Conservation (phyloP, 2,888 invertebrate species). For the Drosophila subquinaria region DNA sequence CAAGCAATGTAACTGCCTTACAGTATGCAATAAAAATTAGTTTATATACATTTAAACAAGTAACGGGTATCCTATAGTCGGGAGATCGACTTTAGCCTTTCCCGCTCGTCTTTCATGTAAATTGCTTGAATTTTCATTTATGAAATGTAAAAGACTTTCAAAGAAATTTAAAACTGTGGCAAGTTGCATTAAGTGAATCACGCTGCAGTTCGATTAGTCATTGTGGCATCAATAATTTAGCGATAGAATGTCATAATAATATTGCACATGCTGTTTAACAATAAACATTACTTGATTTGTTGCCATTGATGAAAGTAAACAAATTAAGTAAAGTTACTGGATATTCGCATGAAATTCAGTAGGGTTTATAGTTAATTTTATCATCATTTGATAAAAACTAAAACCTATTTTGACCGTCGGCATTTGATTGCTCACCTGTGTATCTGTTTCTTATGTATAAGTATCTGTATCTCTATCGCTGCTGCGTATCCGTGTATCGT, state of each 20-base stretch:
- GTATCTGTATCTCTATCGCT: conserved; percentile 37
- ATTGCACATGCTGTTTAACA: not conserved
- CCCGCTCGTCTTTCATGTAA: not conserved
- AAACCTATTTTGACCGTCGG: conserved; percentile 51
- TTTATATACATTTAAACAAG: no score
- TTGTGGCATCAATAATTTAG: not conserved
- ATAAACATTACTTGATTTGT: not conserved
- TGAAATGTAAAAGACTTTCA: not conserved
- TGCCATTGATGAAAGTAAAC: not conserved
- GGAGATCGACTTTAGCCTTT: no score
- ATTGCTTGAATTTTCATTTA: not conserved
- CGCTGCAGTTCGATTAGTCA: conserved; percentile 6
- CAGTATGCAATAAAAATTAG: no score
- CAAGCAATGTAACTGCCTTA: no score
- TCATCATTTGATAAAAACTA: not conserved
- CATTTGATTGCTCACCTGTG: conserved; percentile 59
- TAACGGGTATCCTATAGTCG: no score
- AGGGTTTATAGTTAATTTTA: not conserved
- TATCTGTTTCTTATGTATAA: conserved; percentile 30
- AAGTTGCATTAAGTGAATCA: conserved; percentile 12
- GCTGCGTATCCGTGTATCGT: conserved; percentile 59
- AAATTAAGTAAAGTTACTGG: conserved; percentile 5
- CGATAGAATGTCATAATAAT: conserved; percentile 7
- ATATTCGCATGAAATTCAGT: not conserved
- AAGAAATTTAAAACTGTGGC: not conserved